Evolutionary conservation across 2,113 vertebrate genomes (phyloP).

Genomic region (Leptocoma aspasia): DNA sequence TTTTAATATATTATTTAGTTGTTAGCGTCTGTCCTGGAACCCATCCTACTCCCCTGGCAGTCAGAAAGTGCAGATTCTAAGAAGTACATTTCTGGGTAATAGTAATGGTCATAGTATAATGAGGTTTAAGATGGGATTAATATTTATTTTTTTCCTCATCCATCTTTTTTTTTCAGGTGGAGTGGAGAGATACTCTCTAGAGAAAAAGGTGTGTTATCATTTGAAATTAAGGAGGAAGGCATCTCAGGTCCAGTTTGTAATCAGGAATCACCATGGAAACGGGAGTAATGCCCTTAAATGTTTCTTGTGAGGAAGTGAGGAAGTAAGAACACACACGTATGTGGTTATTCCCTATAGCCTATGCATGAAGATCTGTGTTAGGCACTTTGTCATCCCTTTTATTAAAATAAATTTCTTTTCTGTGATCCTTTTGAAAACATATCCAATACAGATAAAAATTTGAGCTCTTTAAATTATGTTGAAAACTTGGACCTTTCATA

Average conservation of each 20-base stretch:
- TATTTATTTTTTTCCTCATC: background rate
- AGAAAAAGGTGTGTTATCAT: background rate
- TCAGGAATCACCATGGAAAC: background rate
- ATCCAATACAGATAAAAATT: background rate
- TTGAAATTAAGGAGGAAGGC: background rate
- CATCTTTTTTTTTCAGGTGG: background rate
- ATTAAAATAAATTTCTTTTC: background rate
- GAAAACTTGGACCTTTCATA: background rate
- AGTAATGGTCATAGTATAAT: background rate
- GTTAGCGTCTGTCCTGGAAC: background rate
- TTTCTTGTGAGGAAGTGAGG: background rate
- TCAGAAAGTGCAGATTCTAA: background rate
- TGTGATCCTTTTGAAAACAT: background rate
- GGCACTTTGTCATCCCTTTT: background rate
- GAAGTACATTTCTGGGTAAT: background rate
- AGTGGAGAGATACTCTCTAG: background rate
- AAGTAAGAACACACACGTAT: background rate
- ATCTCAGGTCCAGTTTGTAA: background rate
- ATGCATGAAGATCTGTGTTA: background rate
- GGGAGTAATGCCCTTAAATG: fast-evolving
- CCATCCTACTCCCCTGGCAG: background rate
- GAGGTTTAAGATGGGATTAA: background rate
- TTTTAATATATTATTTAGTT: background rate
- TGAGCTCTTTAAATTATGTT: background rate
- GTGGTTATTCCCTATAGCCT: background rate